Evolutionary conservation across 2,797 vertebrate genomes (phyloP), one percentile per base, ranked within the genome.

Genomic region (Erethizon dorsatum): DNA sequence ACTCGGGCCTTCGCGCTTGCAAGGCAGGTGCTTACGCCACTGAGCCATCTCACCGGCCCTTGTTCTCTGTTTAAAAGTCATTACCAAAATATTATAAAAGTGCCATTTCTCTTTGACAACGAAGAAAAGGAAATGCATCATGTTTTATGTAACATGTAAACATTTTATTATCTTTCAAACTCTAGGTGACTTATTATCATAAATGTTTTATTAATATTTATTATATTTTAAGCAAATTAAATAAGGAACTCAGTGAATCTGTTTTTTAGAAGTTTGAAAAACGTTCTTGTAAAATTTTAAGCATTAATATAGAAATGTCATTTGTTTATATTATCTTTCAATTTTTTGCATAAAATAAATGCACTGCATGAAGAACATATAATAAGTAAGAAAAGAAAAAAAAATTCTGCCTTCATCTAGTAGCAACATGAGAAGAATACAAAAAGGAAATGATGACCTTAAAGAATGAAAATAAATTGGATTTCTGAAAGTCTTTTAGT

Each of bases 401-500:
- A 71, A 82, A 96, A 90, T 12, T 11, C 4, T 63, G 6, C 28
- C 9, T 87, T 91, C 41, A 65, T 90, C 20, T 1, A 84, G 14
- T 79, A 65, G 2, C 22, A 93, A 69, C 17, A 15, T 95, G 93
- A 95, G 75, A 86, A n/a, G 54, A 97, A 92, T 79, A 89, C 33
- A n/a, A 95, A 95, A 77, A 73, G 22, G 50, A 83, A 91, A 85
- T 17, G 6, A 59, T 59, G 45, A 65, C 77, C 54, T 71, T 73
- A 85, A 94, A 97, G 54, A 93, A 90, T 69, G 50, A 90, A 97
- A 95, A 82, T 83, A 97, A 97, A 95, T 95, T 96, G 26, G n/a
- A 94, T 96, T 97, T 95, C 79, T 86, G 37, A 83, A 97, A 71
- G 67, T 52, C 83, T 91, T n/a, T 97, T 73, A 88, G 24, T 77